phyloP scores from a whole-genome alignment of 2,888 invertebrate species.

The Ecliptopera silaceata region DNA sequence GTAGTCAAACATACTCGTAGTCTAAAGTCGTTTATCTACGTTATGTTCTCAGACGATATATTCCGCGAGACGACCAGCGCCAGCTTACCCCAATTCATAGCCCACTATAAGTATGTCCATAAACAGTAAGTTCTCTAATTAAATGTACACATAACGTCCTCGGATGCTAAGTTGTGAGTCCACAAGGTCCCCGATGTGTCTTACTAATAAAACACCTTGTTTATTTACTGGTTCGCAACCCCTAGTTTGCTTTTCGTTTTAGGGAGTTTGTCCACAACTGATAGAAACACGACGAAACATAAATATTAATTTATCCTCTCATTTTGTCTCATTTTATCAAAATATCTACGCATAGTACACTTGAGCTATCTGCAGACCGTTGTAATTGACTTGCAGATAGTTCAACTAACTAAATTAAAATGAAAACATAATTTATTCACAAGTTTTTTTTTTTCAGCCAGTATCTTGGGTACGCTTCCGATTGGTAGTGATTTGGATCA shows the following conservation, averaged over 20 bases:
- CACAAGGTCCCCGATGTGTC: conserved; percentile 7
- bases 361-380: no score
- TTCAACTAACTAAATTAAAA: no score
- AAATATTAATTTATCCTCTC: no score
- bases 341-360: no score
- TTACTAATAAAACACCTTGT: conserved; percentile 15
- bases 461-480: no score
- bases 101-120: conserved; percentile 7
- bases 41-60: not conserved
- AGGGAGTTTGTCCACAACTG: not conserved
- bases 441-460: no score
- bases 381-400: no score
- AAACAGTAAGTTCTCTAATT: conserved; percentile 30
- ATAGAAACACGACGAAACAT: not conserved
- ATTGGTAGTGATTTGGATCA: no score
- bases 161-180: conserved; percentile 6
- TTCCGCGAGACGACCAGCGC: conserved; percentile 1
- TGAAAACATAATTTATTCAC: no score
- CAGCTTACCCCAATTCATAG: conserved; percentile 7
- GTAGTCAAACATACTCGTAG: no score
- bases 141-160: conserved; percentile 24
- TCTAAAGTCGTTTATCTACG: no score
- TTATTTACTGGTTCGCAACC: conserved; percentile 1
- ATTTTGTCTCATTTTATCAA: no score
- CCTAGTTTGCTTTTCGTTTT: conserved; percentile 4